Base-by-base conservation (phyloP, 2,113 vertebrate genomes). In the Pungitius pungitius region DNA sequence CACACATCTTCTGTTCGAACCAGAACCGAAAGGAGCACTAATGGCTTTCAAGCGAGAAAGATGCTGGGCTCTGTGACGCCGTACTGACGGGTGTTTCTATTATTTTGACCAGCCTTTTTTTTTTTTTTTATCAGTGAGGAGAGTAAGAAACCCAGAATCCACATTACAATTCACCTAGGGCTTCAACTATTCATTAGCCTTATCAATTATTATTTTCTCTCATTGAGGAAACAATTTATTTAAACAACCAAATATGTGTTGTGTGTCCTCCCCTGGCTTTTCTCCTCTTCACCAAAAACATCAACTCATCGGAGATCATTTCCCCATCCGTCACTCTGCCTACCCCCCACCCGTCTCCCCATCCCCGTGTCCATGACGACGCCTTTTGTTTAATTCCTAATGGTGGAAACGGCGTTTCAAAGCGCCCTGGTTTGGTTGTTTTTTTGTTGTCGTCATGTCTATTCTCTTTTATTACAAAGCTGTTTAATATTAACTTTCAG, bases 271-370 rank as follows among this genome's bases (percentile, higher is more conserved):
- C 26, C 43, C n/a, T 59, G 42, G 22, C 62, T 70, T 73, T n/a
- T 68, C 52, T 70, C 37, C 39, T 64, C 51, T 24, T 69, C 58
- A 47, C 33, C 66, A 26, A 68, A 57, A 68, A 81, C 61, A 76
- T 58, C 59, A 22, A 66, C 33, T 33, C 26, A n/a, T 55, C 71
- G 58, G 43, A 86, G 74, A 80, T 84, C 65, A 74, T 58, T 79
- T 51, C 45, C 26, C 77, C 72, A 77, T 85, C 80, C 81, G 77
- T 82, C 65, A 67, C 60, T 63, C 70, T 61, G 75, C 71, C 84
- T 82, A 84, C 82, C 87, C 86, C 71, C 84, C 84, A 84, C 82
- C 87, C 86, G 79, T 65, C 57, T 49, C 27, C 58, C 33, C 40
- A 37, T 14, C 47, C 52, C 47, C 12, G 18, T 0, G 2, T 45